Conservation (phyloP, 1,140 invertebrate genomes). For the Microvelia longipes region DNA sequence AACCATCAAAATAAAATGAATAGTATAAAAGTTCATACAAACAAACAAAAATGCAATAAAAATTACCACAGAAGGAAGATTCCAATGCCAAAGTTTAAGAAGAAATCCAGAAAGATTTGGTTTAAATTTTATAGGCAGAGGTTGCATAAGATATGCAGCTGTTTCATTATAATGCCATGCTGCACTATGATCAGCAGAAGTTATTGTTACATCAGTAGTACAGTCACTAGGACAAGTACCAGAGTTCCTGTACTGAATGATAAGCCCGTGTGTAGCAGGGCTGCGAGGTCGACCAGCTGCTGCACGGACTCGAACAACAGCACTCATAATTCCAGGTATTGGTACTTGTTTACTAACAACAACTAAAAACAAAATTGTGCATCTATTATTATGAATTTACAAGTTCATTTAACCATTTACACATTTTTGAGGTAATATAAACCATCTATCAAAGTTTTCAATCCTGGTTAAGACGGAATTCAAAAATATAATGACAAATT, state of each 20-base stretch:
- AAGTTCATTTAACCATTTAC: conserved; percentile 19
- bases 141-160: conserved; percentile 46
- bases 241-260: conserved; percentile 33
- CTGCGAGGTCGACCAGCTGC: neutral
- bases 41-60: too few species aligned
- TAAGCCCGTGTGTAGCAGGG: conserved; percentile 20
- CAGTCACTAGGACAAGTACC: conserved; percentile 46
- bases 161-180: conserved; percentile 40
- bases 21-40: too few species aligned
- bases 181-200: conserved; percentile 34
- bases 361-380: neutral
- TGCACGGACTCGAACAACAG: neutral
- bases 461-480: too few species aligned
- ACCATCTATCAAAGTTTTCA: too few species aligned
- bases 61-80: conserved; percentile 21
- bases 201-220: conserved; percentile 40
- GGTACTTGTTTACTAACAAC: neutral
- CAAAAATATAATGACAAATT: too few species aligned
- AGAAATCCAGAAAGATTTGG: conserved; percentile 46
- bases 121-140: conserved; percentile 42
- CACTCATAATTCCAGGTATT: neutral
- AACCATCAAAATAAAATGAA: too few species aligned
- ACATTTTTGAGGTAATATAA: neutral
- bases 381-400: neutral
- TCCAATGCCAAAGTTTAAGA: conserved; percentile 66